These are phyloP conservation scores for Pristionchus mayeri DNA, from an alignment of 2,888 invertebrate species.

Conservation along the genomic window DNA sequence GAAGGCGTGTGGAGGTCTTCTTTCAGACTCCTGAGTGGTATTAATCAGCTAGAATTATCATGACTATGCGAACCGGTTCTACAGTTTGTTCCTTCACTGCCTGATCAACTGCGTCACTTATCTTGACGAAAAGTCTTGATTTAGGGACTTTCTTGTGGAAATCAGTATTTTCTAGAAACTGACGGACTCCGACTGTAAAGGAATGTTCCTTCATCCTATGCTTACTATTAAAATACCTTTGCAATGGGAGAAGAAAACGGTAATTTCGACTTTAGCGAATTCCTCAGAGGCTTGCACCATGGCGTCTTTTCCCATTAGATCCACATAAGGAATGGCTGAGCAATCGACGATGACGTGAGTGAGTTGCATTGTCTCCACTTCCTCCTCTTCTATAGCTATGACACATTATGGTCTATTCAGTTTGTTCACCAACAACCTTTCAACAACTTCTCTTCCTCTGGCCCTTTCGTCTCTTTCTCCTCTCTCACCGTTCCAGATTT, in stretches of 20 bases:
- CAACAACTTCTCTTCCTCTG: conserved; percentile 53
- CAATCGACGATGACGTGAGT: conserved; percentile 76
- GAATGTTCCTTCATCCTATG: not conserved
- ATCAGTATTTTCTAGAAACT: conserved; percentile 64
- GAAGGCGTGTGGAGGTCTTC: conserved; percentile 6
- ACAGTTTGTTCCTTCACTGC: conserved; percentile 56
- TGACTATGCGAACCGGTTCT: not conserved
- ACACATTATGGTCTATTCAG: not conserved
- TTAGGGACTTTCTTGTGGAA: conserved; percentile 68
- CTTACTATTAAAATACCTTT: conserved; percentile 59
- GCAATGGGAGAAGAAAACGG: conserved; percentile 65
- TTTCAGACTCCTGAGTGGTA: not conserved
- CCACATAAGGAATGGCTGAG: conserved; percentile 73
- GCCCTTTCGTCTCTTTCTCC: conserved; percentile 47
- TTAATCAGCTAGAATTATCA: not conserved
- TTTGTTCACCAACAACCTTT: not conserved
- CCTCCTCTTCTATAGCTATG: conserved; percentile 26
- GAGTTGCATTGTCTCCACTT: conserved; percentile 51
- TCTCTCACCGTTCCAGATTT: not conserved
- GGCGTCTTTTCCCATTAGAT: conserved; percentile 71
- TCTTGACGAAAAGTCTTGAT: conserved; percentile 62
- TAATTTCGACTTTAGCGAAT: conserved; percentile 62
- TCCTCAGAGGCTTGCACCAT: conserved; percentile 62
- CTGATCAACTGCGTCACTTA: conserved; percentile 67
- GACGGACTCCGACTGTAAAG: conserved; percentile 66